phyloP scores from a whole-genome alignment of 92 coral and sea anemone species.

The Porites divaricata region DNA sequence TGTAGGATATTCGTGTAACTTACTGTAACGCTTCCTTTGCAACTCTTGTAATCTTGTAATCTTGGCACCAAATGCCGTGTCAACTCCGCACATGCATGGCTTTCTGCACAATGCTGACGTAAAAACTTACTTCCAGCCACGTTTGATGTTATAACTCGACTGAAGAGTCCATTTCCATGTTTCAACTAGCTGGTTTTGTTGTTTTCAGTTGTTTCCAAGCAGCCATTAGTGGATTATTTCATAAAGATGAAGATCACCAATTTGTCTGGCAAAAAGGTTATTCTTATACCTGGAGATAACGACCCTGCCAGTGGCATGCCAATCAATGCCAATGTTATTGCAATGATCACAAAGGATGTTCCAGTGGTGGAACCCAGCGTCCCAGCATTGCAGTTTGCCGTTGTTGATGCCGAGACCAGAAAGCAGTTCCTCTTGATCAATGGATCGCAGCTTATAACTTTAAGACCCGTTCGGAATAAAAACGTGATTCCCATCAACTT shows the following conservation, averaged over 20 bases:
- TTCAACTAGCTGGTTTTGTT: not conserved
- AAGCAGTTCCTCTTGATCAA: conserved; percentile 67
- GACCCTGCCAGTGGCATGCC: conserved; percentile 82
- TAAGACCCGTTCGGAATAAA: conserved; percentile 72
- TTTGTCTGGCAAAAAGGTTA: conserved; percentile 69
- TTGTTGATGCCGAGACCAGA: conserved; percentile 62
- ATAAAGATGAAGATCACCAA: conserved; percentile 80
- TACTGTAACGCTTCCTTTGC: no score
- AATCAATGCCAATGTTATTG: conserved; percentile 70
- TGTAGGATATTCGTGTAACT: no score
- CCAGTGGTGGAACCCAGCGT: conserved; percentile 60
- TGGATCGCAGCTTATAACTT: conserved; percentile 53
- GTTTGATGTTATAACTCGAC: no score
- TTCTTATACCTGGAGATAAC: conserved; percentile 85
- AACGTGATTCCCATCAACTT: conserved; percentile 52
- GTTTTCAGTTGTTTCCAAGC: conserved; percentile 82
- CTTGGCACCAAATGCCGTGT: no score
- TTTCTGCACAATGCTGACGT: no score
- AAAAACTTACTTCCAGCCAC: no score
- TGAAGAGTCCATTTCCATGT: no score
- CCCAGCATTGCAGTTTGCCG: conserved; percentile 66
- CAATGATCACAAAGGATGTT: conserved; percentile 81
- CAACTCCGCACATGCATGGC: no score
- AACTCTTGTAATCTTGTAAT: no score
- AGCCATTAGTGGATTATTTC: conserved; percentile 68